These are phyloP conservation scores for Nephrotoma appendiculata DNA, from an alignment of 2,888 invertebrate genomes.

Conservation along the genomic window DNA sequence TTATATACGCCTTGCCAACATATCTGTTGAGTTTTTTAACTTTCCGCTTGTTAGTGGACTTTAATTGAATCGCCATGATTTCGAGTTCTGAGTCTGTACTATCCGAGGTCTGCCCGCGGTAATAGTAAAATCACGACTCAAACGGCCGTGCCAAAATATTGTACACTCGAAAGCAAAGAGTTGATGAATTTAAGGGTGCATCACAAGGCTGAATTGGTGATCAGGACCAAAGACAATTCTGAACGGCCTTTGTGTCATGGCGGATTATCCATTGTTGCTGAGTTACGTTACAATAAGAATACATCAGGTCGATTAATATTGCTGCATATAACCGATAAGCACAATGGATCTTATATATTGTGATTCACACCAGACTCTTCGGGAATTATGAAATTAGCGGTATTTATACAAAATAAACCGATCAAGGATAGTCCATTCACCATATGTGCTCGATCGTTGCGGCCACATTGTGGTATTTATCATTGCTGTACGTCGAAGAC, in stretches of 20 bases:
- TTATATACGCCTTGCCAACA: too few relatives aligned
- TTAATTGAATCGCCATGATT: too few relatives aligned
- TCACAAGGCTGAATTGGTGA: conserved; percentile 40
- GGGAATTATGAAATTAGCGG: conserved; percentile 44
- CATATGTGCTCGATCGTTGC: conserved; percentile 44
- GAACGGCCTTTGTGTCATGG: conserved; percentile 51
- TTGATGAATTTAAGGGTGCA: conserved; percentile 44
- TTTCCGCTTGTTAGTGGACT: too few relatives aligned
- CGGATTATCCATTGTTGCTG: conserved; percentile 44
- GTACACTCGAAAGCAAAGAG: conserved; percentile 38
- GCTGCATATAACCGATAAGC: conserved; percentile 40
- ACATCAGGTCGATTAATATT: conserved; percentile 27
- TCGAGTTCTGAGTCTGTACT: too few relatives aligned
- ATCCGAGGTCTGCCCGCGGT: conserved; percentile 24
- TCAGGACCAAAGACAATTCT: conserved; percentile 47
- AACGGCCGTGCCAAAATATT: conserved; percentile 44
- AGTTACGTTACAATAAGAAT: conserved; percentile 36
- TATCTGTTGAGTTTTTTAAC: too few relatives aligned
- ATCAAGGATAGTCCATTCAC: conserved; percentile 57
- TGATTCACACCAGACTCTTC: conserved; percentile 46
- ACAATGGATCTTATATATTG: conserved; percentile 49
- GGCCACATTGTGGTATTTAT: conserved; percentile 54
- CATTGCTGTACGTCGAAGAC: conserved; percentile 63
- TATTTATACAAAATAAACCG: conserved; percentile 47
- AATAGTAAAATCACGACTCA: conserved; percentile 41